Evolutionary conservation across 1,140 invertebrate genomes (phyloP), one percentile per base, ranked within the genome.

Genomic region (Chionoecetes opilio): DNA sequence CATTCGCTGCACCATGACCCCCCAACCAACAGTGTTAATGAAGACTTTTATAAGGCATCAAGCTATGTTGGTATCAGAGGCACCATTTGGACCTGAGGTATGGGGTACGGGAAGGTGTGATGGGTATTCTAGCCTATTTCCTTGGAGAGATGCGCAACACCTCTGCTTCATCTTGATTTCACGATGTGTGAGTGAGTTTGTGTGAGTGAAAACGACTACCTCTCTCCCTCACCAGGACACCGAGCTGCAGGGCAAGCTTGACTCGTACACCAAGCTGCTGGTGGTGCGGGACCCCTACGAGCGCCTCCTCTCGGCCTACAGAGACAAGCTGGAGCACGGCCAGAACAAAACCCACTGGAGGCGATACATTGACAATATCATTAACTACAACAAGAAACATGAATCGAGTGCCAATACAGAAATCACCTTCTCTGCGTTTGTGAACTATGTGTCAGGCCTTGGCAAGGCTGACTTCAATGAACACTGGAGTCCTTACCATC

Each of bases 281-380:
- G 46, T 95, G 29, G 94, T 95, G 5, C 82, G 94, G 29, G 46
- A 95, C 53, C 94, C 94, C 11, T 95, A 87, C 84, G 90, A 95
- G 41, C 94, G 94, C 9, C 90, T 95, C 38, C 82, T 95, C 90
- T 95, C 94, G 0, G 94, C 94, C 38, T 95, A 63, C 34, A 31
- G 32, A 6, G 82, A 95, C 82, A 95, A 95, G 53, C 86, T 95
- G 14, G 94, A 92, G 14, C 31, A n/a, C 11, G 31, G 53, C 11
- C 35, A 35, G 29, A 92, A 41, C 75, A 26, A 82, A 2, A 37
- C 6, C 63, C 84, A 84, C 75, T 31, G 32, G 91, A 38, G 63
- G 21, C 63, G 1, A 75, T 75, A n/a, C 21, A 21, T 26, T 1
- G 1, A 8, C 63, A 0, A 75, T 1, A 75, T n/a, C 63, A 26